Evolutionary conservation across 2,797 vertebrate species (phyloP), one percentile per base, ranked within the genome.

Genomic region (Luscinia luscinia): DNA sequence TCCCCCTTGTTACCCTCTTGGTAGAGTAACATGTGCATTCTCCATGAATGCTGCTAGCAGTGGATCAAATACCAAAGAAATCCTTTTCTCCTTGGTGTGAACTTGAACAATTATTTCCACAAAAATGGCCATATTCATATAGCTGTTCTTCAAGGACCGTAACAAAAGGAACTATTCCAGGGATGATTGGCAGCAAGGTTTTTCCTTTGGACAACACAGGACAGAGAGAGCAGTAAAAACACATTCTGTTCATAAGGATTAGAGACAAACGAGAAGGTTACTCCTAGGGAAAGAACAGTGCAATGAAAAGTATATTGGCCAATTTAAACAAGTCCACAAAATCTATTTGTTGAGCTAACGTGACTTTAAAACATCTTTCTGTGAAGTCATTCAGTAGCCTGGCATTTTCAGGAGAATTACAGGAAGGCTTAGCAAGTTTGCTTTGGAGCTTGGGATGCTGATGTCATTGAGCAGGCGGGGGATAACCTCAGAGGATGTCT

Each of bases 31-130:
- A 2, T 1, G 7, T 22, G 7, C 1, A 0, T 64, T 89, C 54
- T 68, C n/a, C 2, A 13, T 8, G 12, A 62, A 52, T 19, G n/a
- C 18, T 54, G 30, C 15, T 26, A 0, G 0, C 16, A 15, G 17
- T 27, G 23, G 43, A 52, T 73, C 51, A 69, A 66, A 73, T 32
- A 40, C n/a, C 32, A 51, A 74, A 22, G 18, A 43, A 16, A 66
- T 30, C 2, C 11, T 82, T 83, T 55, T 32, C 40, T 46, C 18
- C 4, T 19, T 55, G 58, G 12, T 14, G 3, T 70, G 26, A 78
- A 75, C 12, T 34, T 36, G 9, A 77, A 59, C 11, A 48, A 36
- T 19, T 57, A 38, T 75, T 85, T 68, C 15, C 38, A 32, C 9
- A 64, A 88, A 72, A 78, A 32, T 9, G 58, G 3, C 12, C 34